Percentiles rank a stretch among this genome's conserved stretches.
These are phyloP conservation scores for Bothrops alternatus DNA, from an alignment of 2,797 vertebrate genomes.

Conservation along the genomic window DNA sequence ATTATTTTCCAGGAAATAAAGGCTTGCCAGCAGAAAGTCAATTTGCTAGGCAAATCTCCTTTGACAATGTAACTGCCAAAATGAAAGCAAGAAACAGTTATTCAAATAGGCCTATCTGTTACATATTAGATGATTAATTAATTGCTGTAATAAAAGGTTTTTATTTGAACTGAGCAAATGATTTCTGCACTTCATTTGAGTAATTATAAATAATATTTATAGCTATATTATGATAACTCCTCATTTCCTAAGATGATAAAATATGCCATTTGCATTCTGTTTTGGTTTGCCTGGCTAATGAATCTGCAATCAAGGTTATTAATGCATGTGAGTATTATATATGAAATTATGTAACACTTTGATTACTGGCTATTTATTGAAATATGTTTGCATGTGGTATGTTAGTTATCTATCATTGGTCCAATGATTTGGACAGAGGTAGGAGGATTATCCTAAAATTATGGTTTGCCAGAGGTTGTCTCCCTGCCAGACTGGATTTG, in stretches of 20 bases:
- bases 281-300: not conserved
- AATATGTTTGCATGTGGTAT: not conserved
- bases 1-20: not conserved
- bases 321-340: not conserved
- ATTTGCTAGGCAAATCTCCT: not conserved
- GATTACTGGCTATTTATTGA: not conserved
- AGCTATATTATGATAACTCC: not conserved
- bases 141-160: not conserved
- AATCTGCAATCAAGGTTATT: not conserved
- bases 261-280: not conserved
- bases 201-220: not conserved
- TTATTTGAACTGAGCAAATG: not conserved
- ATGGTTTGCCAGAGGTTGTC: not conserved
- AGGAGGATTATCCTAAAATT: not conserved
- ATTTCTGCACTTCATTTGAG: not conserved
- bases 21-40: not conserved
- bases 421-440: not conserved
- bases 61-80: not conserved
- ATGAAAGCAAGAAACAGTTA: not conserved
- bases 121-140: not conserved
- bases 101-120: not conserved
- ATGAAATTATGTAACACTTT: not conserved
- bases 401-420: not conserved
- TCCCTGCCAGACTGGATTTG: not conserved
- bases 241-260: not conserved